A percentile compares a stretch with the other conserved stretches of the same genome.
Evolutionary conservation across 2,797 vertebrate genomes (phyloP).

Genomic region (Morus bassanus): DNA sequence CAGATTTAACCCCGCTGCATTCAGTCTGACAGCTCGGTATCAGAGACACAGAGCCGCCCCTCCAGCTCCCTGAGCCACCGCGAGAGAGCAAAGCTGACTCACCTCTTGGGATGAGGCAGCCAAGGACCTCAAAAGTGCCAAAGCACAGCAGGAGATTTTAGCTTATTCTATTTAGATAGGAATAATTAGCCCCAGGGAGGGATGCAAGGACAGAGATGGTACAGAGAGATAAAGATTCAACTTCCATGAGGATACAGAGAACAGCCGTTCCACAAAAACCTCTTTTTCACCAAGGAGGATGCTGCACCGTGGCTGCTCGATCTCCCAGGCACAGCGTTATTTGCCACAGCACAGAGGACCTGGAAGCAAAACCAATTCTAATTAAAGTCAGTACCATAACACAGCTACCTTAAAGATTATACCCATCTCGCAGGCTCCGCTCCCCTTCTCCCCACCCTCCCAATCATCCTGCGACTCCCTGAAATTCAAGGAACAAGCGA

Average conservation of each 20-base stretch:
- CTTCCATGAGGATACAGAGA: not conserved
- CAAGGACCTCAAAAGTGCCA: not conserved
- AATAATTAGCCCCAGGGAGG: not conserved
- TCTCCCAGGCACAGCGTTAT: not conserved
- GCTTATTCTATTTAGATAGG: accelerated
- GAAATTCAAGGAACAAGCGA: accelerated
- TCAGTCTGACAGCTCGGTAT: accelerated
- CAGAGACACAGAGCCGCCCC: not conserved
- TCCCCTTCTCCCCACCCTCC: not conserved
- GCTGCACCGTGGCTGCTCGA: accelerated
- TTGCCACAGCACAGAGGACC: not conserved
- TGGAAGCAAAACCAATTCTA: not conserved
- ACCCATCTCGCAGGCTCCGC: accelerated
- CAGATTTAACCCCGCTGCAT: accelerated
- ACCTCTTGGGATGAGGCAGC: not conserved
- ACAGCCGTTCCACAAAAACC: not conserved
- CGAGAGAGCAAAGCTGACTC: not conserved
- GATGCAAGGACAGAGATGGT: not conserved
- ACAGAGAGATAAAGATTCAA: not conserved
- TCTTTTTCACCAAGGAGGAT: not conserved
- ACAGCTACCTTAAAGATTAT: not conserved
- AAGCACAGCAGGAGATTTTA: not conserved
- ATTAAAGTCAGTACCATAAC: not conserved
- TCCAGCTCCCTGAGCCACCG: not conserved
- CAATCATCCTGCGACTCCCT: accelerated